phyloP scores from a whole-genome alignment of 2,113 vertebrate genomes.

The Falcunculus frontatus region DNA sequence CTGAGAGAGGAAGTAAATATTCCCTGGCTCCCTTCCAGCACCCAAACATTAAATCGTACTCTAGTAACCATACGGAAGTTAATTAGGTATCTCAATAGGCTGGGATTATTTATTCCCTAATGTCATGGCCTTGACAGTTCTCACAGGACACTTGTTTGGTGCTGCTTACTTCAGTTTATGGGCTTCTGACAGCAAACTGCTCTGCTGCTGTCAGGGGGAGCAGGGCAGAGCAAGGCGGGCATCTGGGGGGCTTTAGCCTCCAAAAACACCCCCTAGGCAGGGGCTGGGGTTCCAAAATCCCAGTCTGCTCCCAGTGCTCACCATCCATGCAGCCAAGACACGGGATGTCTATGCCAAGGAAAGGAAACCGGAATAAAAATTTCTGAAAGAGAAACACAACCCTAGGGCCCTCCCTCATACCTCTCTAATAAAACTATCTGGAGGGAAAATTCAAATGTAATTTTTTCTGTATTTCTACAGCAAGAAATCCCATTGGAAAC shows the following conservation, averaged over 20 bases:
- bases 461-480: background rate
- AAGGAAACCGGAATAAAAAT: background rate
- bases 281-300: background rate
- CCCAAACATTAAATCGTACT: background rate
- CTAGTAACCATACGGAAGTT: background rate
- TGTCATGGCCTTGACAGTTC: background rate
- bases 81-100: background rate
- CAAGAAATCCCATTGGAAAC: background rate
- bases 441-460: background rate
- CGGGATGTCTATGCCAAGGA: fast-evolving
- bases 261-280: background rate
- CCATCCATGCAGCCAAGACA: background rate
- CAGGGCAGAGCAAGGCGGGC: background rate
- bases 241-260: background rate
- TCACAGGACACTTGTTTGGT: background rate
- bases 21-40: background rate
- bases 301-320: background rate
- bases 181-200: background rate
- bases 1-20: background rate
- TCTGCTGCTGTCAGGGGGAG: background rate
- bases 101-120: background rate
- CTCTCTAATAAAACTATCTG: background rate
- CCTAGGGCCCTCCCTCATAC: background rate
- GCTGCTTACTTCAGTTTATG: background rate
- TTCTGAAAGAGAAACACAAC: background rate